Evolutionary conservation across 2,888 invertebrate genomes (phyloP).

Genomic region (Cylloceria caligata): DNA sequence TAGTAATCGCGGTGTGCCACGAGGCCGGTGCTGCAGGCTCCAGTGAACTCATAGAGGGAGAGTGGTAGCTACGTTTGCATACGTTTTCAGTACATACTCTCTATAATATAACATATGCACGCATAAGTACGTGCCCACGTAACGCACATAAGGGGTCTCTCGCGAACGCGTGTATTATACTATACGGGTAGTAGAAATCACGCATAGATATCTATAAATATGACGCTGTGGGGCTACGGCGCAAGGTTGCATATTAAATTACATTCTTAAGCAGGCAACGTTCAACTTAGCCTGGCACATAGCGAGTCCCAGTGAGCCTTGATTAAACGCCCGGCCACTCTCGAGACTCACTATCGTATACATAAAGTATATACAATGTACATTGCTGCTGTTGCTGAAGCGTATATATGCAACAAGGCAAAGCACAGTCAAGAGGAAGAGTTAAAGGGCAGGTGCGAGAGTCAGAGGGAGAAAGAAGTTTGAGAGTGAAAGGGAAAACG

Average conservation of each 20-base stretch:
- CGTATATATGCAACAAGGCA: conserved; percentile 40
- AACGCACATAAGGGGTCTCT: conserved; percentile 47
- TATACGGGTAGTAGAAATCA: conserved; percentile 66
- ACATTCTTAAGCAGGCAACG: conserved; percentile 78
- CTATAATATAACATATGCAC: background rate
- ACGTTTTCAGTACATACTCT: conserved; percentile 3
- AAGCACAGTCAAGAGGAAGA: conserved; percentile 50
- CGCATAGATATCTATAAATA: conserved; percentile 81
- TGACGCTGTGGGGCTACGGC: conserved; percentile 74
- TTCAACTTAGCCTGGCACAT: conserved; percentile 67
- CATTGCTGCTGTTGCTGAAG: conserved; percentile 35
- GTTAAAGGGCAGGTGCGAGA: conserved; percentile 41
- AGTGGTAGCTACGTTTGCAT: conserved; percentile 17
- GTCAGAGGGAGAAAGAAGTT: conserved; percentile 55
- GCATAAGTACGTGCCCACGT: conserved; percentile 33
- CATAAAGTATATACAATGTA: conserved; percentile 55
- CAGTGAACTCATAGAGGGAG: conserved; percentile 28
- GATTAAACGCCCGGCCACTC: conserved; percentile 71
- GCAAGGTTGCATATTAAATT: conserved; percentile 82
- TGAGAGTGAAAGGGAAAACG: conserved; percentile 64
- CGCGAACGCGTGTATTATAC: conserved; percentile 69
- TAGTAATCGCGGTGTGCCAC: conserved; percentile 11
- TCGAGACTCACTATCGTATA: conserved; percentile 44
- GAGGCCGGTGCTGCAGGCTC: conserved; percentile 19
- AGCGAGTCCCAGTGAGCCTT: conserved; percentile 68